Conservation (phyloP, 2,113 vertebrate species). For the Phalacrocorax pelagicus region DNA sequence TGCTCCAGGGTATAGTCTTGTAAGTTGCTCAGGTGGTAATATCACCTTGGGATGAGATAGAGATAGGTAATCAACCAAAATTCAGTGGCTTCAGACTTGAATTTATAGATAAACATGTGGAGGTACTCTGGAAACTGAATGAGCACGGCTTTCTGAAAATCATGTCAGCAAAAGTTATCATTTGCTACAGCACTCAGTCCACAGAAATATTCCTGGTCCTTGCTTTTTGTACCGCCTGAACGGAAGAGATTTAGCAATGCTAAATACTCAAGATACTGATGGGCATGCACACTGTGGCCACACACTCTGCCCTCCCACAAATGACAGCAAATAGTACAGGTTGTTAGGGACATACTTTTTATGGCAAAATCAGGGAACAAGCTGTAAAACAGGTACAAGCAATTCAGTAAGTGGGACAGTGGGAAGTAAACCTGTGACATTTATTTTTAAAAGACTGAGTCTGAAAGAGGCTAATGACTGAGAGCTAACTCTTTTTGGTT, state of each 20-base stretch:
- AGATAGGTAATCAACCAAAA: background rate
- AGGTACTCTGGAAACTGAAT: background rate
- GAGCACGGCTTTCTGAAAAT: background rate
- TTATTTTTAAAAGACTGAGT: background rate
- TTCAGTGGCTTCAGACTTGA: background rate
- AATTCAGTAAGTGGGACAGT: background rate
- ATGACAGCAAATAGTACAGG: background rate
- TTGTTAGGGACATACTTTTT: background rate
- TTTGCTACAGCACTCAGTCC: background rate
- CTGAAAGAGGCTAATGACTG: background rate
- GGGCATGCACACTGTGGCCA: background rate
- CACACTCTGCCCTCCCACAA: background rate
- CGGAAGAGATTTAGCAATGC: background rate
- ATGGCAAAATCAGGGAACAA: background rate
- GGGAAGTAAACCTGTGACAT: background rate
- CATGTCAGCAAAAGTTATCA: background rate
- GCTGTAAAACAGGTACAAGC: background rate
- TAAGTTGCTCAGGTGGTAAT: background rate
- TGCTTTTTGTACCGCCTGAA: background rate
- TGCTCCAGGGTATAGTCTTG: background rate
- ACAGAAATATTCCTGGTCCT: background rate
- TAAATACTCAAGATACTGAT: background rate
- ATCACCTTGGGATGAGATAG: background rate
- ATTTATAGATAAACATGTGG: background rate
- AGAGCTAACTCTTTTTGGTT: background rate